phyloP scores from a whole-genome alignment of 2,797 vertebrate genomes.

The Oreochromis grahami region DNA sequence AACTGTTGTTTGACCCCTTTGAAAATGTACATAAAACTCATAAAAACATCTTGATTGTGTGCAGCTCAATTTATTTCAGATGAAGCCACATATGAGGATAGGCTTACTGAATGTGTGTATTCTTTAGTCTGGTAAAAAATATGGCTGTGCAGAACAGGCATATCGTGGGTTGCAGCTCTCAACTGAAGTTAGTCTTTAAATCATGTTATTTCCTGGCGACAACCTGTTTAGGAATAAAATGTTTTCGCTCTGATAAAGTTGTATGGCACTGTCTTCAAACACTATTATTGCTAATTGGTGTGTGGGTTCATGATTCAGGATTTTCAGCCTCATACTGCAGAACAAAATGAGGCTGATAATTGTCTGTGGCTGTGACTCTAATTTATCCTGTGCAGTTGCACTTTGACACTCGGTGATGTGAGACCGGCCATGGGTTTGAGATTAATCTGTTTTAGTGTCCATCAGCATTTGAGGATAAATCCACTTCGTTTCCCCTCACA shows the following conservation, averaged over 20 bases:
- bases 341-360: background rate
- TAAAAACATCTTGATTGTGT: no score
- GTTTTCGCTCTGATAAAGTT: background rate
- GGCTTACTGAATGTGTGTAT: no score
- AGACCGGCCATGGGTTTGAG: background rate
- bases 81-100: no score
- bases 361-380: background rate
- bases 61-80: no score
- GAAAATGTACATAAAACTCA: no score
- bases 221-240: background rate
- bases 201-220: background rate
- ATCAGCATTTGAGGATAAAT: conserved; percentile 39
- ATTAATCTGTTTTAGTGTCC: background rate
- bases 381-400: background rate
- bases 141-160: no score
- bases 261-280: background rate
- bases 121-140: no score
- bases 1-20: no score
- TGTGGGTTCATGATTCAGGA: background rate
- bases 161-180: no score
- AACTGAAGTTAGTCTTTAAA: background rate
- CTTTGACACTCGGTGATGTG: background rate
- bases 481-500: background rate
- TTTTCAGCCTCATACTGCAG: background rate
- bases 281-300: background rate